These are phyloP conservation scores for Rhinolophus ferrumequinum DNA, from an alignment of 2,113 vertebrate species.

Conservation along the genomic window DNA sequence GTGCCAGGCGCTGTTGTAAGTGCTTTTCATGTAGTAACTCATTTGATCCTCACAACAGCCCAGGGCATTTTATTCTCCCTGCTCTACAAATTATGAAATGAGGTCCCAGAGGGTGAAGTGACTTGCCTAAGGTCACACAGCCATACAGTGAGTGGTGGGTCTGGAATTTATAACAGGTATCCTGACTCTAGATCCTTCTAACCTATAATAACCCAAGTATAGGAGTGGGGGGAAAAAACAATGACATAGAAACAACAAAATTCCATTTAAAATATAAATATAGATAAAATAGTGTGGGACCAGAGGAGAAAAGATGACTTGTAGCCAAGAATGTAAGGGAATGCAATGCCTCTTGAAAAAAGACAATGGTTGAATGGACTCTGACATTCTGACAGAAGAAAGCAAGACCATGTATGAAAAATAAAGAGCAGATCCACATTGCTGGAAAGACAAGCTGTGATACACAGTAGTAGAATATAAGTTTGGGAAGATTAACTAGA, in stretches of 20 bases:
- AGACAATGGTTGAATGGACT: not conserved
- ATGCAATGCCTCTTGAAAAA: not conserved
- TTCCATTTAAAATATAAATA: not conserved
- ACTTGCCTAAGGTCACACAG: not conserved
- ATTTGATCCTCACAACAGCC: not conserved
- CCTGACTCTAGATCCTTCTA: not conserved
- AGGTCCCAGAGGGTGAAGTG: not conserved
- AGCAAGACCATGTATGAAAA: not conserved
- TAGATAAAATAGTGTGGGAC: not conserved
- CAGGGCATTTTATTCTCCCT: not conserved
- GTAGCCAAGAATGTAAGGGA: not conserved
- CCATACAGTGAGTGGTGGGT: not conserved
- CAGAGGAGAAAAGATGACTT: not conserved
- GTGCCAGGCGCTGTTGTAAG: not conserved
- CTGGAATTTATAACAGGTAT: not conserved
- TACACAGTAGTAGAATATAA: not conserved
- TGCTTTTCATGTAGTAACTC: not conserved
- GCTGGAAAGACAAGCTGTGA: not conserved
- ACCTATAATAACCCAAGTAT: not conserved
- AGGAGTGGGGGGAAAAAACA: accelerated
- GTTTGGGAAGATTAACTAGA: not conserved
- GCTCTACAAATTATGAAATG: not conserved
- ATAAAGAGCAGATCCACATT: not conserved
- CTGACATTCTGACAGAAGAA: not conserved
- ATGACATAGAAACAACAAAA: not conserved